phyloP scores from a whole-genome alignment of 2,888 invertebrate species.

The Lasioglossum pauxillum region DNA sequence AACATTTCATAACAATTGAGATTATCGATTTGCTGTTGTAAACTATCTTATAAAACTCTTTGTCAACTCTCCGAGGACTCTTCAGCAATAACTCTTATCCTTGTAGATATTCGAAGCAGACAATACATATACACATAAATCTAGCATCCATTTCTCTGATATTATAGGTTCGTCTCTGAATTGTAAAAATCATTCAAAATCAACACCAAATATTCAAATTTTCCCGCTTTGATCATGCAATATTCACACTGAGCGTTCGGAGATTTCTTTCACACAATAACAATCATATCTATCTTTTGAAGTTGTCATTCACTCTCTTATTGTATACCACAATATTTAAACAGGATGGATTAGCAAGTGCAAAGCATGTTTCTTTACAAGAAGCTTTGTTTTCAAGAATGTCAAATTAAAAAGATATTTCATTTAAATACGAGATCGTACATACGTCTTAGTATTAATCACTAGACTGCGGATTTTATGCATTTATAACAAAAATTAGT shows the following conservation, averaged over 20 bases:
- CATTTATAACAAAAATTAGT: too few relatives aligned
- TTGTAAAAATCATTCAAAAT: not conserved
- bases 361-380: not conserved
- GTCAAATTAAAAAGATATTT: not conserved
- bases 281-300: not conserved
- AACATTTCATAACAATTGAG: not conserved
- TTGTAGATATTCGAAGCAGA: not conserved
- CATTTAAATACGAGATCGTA: not conserved
- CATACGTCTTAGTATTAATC: not conserved
- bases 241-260: conserved; percentile 3
- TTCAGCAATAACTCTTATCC: not conserved
- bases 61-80: not conserved
- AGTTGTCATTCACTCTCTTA: not conserved
- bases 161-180: not conserved
- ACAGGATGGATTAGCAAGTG: not conserved
- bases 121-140: not conserved
- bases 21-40: not conserved
- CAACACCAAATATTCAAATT: not conserved
- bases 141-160: not conserved
- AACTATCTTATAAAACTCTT: not conserved
- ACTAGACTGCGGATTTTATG: not conserved
- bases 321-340: not conserved
- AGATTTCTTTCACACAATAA: not conserved
- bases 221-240: not conserved
- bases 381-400: not conserved